These are phyloP conservation scores for Colletes latitarsis DNA, from an alignment of 1,140 invertebrate species.

Conservation along the genomic window DNA sequence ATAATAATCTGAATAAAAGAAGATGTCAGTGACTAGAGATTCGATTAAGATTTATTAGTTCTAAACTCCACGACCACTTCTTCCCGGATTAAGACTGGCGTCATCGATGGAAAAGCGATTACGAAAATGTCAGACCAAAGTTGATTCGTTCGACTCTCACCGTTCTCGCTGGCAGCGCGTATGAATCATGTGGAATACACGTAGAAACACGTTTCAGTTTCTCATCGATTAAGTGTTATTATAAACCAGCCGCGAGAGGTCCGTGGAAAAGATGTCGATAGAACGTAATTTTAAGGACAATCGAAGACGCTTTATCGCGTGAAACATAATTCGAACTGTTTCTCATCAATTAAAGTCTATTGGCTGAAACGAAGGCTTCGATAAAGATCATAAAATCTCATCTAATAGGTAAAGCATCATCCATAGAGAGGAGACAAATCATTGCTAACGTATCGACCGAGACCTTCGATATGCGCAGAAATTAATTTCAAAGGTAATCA, in stretches of 20 bases:
- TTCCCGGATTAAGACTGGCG: conserved; percentile 38
- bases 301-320: background rate
- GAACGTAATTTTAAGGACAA: conserved; percentile 3
- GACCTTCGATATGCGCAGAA: background rate
- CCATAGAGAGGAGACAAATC: background rate
- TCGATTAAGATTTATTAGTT: background rate
- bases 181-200: conserved; percentile 31
- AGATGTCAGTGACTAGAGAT: no score
- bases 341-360: conserved; percentile 26
- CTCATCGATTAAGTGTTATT: conserved; percentile 32
- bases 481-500: background rate
- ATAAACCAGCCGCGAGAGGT: background rate
- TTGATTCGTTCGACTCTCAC: conserved; percentile 35
- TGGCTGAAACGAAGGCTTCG: background rate
- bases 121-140: conserved; percentile 65
- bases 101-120: conserved; percentile 65
- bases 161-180: background rate
- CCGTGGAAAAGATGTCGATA: conserved; percentile 33
- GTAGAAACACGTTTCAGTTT: conserved; percentile 5
- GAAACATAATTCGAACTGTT: background rate
- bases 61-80: conserved; percentile 12
- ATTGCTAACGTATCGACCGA: background rate
- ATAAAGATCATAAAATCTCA: background rate
- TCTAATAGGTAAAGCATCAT: no score
- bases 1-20: no score